Conservation (phyloP, 2,888 invertebrate genomes). For the Dyspetes luteomarginatus region DNA sequence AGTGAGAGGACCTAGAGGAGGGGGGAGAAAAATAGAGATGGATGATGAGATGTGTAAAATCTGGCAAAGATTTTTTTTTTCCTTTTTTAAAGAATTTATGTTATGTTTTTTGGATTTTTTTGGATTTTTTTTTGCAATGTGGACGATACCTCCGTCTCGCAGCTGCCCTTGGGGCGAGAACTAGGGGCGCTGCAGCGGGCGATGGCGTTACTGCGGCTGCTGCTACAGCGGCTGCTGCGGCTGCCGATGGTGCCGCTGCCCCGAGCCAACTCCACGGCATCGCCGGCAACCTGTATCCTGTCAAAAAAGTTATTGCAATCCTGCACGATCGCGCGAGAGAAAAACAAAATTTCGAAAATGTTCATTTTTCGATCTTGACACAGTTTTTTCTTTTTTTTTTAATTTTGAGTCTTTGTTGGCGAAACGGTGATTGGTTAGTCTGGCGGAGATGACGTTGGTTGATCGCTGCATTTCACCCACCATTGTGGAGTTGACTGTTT, state of each 20-base stretch:
- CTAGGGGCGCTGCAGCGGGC: constrained; percentile 87
- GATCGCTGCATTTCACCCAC: constrained; percentile 57
- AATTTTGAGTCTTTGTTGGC: constrained; percentile 21
- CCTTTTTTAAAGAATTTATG: background rate
- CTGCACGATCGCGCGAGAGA: constrained; percentile 41
- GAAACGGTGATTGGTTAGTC: constrained; percentile 62
- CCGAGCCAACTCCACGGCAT: constrained; percentile 91
- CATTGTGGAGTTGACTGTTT: constrained; percentile 4
- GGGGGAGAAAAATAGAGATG: background rate
- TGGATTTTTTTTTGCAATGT: constrained; percentile 12
- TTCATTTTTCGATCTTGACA: background rate
- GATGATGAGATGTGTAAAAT: background rate
- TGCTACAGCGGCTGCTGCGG: constrained; percentile 87
- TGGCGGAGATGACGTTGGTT: constrained; percentile 58
- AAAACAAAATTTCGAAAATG: constrained; percentile 10
- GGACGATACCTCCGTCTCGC: constrained; percentile 89
- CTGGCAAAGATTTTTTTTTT: constrained; percentile 9
- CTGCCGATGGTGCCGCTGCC: constrained; percentile 84
- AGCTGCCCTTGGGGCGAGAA: constrained; percentile 89
- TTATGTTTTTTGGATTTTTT: background rate
- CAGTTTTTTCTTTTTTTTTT: constrained; percentile 9
- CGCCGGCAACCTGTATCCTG: constrained; percentile 92
- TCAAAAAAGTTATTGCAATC: constrained; percentile 70
- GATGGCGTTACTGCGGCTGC: constrained; percentile 85
- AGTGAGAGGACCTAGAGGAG: background rate